Evolutionary conservation across 2,113 vertebrate species (phyloP).

Genomic region (Tor tambroides): DNA sequence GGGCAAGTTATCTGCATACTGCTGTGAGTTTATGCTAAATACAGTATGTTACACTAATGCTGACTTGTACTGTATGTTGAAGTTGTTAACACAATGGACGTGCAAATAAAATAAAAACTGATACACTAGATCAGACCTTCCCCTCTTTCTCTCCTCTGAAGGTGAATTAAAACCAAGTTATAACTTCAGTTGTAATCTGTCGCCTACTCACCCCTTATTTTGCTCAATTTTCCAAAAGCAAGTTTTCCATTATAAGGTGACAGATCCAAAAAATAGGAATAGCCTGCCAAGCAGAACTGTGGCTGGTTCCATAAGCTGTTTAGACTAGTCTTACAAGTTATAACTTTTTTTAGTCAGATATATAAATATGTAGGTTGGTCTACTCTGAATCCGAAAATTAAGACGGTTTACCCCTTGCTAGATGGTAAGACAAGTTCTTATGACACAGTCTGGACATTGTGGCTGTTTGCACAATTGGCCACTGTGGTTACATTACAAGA

Average conservation of each 20-base stretch:
- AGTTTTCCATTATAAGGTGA: not conserved
- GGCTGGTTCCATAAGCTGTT: not conserved
- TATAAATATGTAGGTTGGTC: not conserved
- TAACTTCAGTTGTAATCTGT: not conserved
- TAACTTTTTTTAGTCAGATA: not conserved
- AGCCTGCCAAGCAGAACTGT: not conserved
- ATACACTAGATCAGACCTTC: constrained; percentile 69
- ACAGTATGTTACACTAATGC: constrained; percentile 75
- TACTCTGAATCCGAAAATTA: not conserved
- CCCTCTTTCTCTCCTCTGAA: not conserved
- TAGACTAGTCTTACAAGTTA: not conserved
- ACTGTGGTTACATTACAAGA: not conserved
- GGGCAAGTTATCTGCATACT: constrained; percentile 69
- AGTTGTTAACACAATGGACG: constrained; percentile 78
- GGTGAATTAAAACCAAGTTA: not conserved
- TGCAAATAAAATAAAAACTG: constrained; percentile 82
- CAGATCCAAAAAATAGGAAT: not conserved
- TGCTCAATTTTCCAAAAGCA: not conserved
- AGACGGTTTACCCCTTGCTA: not conserved
- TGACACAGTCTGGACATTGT: not conserved
- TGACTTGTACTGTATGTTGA: constrained; percentile 83
- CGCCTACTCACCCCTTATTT: not conserved
- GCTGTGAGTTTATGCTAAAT: constrained; percentile 75
- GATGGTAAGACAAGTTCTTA: not conserved
- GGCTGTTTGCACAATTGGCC: not conserved